A percentile compares a stretch with the other conserved stretches of the same genome.
Conservation (phyloP, 1,140 invertebrate species). For the Panulirus ornatus region DNA sequence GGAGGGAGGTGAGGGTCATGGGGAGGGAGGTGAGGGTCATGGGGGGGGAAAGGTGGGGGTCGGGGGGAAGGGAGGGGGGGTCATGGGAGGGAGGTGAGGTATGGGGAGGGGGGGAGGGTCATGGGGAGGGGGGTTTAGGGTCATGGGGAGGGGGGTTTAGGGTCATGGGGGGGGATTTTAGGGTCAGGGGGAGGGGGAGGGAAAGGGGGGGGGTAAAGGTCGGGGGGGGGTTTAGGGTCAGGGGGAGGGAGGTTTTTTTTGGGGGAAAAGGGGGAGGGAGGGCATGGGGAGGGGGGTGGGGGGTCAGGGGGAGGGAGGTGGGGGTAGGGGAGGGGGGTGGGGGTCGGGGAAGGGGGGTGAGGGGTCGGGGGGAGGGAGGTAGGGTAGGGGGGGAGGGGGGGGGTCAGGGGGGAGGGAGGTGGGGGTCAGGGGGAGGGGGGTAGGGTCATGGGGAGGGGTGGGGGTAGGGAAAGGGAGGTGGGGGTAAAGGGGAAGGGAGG, state of each 20-base stretch:
- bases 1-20: not conserved
- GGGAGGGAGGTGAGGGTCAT: not conserved
- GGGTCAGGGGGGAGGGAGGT: no score
- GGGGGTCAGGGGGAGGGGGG: not conserved
- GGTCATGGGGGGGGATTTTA: no score
- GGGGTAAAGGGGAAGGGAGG: not conserved
- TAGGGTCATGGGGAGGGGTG: not conserved
- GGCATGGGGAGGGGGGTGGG: no score
- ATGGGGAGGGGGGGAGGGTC: no score
- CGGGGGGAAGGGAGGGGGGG: not conserved
- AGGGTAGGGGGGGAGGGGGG: not conserved
- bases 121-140: no score
- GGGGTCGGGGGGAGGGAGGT: not conserved
- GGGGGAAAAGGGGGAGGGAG: no score
- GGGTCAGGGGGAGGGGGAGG: no score
- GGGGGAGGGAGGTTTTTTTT: no score
- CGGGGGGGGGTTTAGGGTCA: no score
- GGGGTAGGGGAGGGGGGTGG: not conserved
- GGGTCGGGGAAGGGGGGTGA: not conserved
- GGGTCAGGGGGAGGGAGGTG: no score
- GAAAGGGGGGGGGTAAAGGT: no score
- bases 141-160: no score
- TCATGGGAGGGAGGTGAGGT: not conserved
- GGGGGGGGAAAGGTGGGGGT: not conserved
- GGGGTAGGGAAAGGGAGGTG: not conserved